phyloP scores from a whole-genome alignment of 2,797 vertebrate genomes.

The Poeciliopsis turneri region DNA sequence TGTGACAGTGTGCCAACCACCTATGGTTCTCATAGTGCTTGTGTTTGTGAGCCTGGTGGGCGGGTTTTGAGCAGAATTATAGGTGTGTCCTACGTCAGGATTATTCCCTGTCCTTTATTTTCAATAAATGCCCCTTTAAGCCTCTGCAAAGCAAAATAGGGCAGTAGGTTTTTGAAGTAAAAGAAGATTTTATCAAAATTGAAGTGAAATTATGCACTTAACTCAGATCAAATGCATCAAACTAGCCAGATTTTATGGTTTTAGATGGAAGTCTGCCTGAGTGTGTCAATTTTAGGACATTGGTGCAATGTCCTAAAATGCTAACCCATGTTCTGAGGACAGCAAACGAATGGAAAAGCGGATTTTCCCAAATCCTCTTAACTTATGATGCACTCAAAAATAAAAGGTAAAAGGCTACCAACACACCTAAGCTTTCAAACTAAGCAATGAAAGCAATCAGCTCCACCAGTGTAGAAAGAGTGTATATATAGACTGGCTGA shows the following conservation, averaged over 20 bases:
- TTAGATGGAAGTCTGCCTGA: background rate
- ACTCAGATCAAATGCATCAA: background rate
- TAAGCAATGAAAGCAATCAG: background rate
- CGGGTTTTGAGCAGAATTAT: constrained; percentile 23
- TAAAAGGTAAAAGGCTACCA: constrained; percentile 6
- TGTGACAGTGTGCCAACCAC: constrained; percentile 27
- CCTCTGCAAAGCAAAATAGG: background rate
- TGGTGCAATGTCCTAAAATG: constrained; percentile 15
- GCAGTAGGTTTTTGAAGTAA: background rate
- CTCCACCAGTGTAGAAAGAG: background rate
- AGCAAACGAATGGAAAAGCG: constrained; percentile 59
- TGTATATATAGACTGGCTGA: background rate
- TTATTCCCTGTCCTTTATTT: constrained; percentile 30
- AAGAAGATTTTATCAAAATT: background rate
- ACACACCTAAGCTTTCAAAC: background rate
- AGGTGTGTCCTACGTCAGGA: constrained; percentile 1
- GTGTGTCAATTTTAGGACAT: constrained; percentile 8
- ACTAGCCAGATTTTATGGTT: background rate
- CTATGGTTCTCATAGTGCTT: constrained; percentile 10
- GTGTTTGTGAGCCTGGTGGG: constrained; percentile 38
- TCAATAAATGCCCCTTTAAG: background rate
- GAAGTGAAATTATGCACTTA: background rate
- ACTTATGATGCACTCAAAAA: constrained; percentile 28
- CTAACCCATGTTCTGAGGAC: constrained; percentile 1
- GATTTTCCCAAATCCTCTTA: constrained; percentile 70